These are phyloP conservation scores for Heteromormyrus szaboi DNA, from an alignment of 2,797 vertebrate genomes.

Conservation along the genomic window DNA sequence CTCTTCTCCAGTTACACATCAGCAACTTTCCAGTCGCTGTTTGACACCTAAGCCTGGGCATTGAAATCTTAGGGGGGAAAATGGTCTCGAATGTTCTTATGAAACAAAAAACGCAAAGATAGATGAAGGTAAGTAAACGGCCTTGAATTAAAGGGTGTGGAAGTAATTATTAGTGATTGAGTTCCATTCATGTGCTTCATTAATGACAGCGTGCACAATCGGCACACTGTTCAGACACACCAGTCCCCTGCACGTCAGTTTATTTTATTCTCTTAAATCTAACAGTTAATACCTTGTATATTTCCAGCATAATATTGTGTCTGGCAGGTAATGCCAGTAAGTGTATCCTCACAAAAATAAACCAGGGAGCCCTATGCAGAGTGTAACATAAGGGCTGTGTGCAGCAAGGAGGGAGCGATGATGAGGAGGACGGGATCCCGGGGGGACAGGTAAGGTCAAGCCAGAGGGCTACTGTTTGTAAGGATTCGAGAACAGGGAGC, in stretches of 20 bases:
- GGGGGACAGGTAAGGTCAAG: neutral
- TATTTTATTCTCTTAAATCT: conserved; percentile 61
- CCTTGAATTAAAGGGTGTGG: conserved; percentile 32
- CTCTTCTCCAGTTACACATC: neutral
- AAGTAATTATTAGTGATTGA: conserved; percentile 56
- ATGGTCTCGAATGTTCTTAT: conserved; percentile 19
- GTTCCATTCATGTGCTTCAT: conserved; percentile 46
- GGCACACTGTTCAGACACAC: conserved; percentile 47
- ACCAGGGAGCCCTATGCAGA: conserved; percentile 40
- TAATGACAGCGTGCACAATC: conserved; percentile 48
- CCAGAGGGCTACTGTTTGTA: neutral
- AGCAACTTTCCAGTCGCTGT: neutral
- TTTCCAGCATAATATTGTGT: conserved; percentile 66
- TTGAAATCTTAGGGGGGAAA: neutral
- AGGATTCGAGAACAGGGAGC: neutral
- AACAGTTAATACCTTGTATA: conserved; percentile 60
- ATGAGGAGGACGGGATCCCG: neutral
- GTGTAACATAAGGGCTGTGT: conserved; percentile 48
- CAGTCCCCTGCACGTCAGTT: conserved; percentile 40
- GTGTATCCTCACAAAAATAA: conserved; percentile 55
- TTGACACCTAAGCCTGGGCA: neutral
- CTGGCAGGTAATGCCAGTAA: conserved; percentile 57
- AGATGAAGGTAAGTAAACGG: conserved; percentile 41
- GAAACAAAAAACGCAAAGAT: conserved; percentile 52
- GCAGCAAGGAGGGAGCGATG: conserved; percentile 14